A percentile compares a stretch with the other conserved stretches of the same genome.
These are phyloP conservation scores for Copsychus sechellarum DNA, from an alignment of 2,113 vertebrate genomes.

Conservation along the genomic window DNA sequence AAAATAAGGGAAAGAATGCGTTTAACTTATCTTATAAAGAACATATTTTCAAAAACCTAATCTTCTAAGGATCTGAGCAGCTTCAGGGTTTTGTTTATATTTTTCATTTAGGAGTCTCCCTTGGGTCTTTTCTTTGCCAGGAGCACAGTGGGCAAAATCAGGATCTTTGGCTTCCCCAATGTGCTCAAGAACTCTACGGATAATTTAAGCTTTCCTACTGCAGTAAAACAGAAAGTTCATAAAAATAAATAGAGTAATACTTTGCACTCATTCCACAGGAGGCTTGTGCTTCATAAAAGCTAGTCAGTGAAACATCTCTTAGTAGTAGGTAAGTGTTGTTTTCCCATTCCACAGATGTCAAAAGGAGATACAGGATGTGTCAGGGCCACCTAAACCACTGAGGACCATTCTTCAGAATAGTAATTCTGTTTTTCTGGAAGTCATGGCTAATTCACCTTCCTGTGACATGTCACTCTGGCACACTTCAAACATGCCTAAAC, in stretches of 20 bases:
- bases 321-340: not conserved
- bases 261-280: constrained; percentile 54
- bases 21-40: constrained; percentile 68
- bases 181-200: constrained; percentile 56
- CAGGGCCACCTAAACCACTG: not conserved
- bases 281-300: constrained; percentile 25
- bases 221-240: constrained; percentile 54
- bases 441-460: not conserved
- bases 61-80: constrained; percentile 64
- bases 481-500: not conserved
- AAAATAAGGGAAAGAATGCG: constrained; percentile 48
- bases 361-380: not conserved
- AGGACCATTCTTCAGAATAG: not conserved
- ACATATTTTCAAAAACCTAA: constrained; percentile 63
- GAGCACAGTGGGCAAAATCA: constrained; percentile 61
- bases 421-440: not conserved
- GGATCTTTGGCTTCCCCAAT: constrained; percentile 49
- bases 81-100: constrained; percentile 72
- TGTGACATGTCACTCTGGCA: not conserved
- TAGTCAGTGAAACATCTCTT: constrained; percentile 12
- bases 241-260: constrained; percentile 59
- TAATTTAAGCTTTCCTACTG: constrained; percentile 55
- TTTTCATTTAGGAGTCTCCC: constrained; percentile 70
- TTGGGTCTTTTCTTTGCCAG: constrained; percentile 61
- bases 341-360: not conserved